A percentile compares a stretch with the other conserved stretches of the same genome.
Conservation (phyloP, 30 jellyfish, hydroid and myxozoan species). For the Sanderia malayensis region DNA sequence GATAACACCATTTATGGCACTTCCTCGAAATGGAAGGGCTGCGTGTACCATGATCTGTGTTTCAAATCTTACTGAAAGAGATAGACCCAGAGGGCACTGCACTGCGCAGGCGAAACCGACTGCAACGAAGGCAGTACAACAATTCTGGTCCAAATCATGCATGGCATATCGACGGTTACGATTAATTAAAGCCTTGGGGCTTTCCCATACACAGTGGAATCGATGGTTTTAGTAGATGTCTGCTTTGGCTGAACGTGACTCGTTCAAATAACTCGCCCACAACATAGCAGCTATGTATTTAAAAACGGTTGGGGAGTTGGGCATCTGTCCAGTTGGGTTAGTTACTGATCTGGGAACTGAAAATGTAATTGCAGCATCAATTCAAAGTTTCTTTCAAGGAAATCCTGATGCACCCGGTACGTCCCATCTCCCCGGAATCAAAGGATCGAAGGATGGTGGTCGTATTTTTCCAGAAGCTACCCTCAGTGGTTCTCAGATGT, state of each 20-base stretch:
- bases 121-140: constrained; percentile 17
- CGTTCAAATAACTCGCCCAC: constrained; percentile 44
- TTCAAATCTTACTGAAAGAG: constrained; percentile 7
- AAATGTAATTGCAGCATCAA: constrained; percentile 33
- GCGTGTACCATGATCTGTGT: constrained; percentile 35
- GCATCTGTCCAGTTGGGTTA: constrained; percentile 40
- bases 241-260: constrained; percentile 46
- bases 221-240: constrained; percentile 38
- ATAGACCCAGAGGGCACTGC: constrained; percentile 36
- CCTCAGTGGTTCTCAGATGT: constrained; percentile 12
- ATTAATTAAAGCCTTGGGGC: constrained; percentile 40
- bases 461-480: constrained; percentile 9
- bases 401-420: constrained; percentile 31
- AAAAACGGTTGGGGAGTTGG: constrained; percentile 5
- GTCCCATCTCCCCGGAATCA: constrained; percentile 55
- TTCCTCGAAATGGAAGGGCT: constrained; percentile 30
- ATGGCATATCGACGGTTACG: constrained; percentile 60
- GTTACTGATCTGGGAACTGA: constrained; percentile 58
- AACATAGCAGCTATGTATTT: constrained; percentile 10
- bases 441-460: constrained; percentile 55
- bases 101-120: neutral
- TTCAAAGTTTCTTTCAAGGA: constrained; percentile 30
- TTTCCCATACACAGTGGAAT: constrained; percentile 7
- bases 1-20: constrained; percentile 21
- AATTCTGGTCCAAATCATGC: constrained; percentile 50